These are phyloP conservation scores for Yponomeuta plumbellus DNA, from an alignment of 2,888 invertebrate genomes.

Conservation along the genomic window DNA sequence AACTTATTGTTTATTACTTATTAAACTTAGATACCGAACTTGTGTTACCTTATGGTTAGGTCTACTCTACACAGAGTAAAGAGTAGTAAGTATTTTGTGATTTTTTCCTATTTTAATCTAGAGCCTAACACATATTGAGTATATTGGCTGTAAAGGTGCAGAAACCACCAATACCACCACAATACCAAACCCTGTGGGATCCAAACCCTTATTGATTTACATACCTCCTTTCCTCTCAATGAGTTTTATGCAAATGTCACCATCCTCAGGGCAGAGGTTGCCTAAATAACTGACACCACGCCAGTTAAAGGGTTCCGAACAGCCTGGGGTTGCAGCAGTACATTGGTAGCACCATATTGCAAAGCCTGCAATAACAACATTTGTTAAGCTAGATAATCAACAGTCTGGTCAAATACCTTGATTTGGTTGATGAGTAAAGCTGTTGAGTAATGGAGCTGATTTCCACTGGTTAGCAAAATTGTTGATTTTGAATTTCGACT, in stretches of 20 bases:
- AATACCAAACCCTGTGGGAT: too few species aligned
- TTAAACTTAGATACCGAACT: too few species aligned
- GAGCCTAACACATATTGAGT: too few species aligned
- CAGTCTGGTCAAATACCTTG: not conserved
- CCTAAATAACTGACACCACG: slow-evolving; percentile 83
- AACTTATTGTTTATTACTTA: too few species aligned
- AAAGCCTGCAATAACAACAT: slow-evolving; percentile 54
- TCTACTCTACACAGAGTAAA: too few species aligned
- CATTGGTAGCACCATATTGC: slow-evolving; percentile 93
- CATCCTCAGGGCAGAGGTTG: slow-evolving; percentile 86
- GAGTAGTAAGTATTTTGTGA: too few species aligned
- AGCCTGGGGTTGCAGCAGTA: slow-evolving; percentile 92
- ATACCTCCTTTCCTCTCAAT: slow-evolving; percentile 90
- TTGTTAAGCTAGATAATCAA: not conserved
- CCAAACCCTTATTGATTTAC: slow-evolving; percentile 19
- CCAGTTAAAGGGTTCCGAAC: slow-evolving; percentile 91
- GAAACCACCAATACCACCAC: too few species aligned
- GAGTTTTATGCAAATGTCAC: slow-evolving; percentile 93
- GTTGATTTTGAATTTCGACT: too few species aligned
- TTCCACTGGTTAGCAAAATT: too few species aligned
- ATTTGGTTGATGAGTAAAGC: not conserved
- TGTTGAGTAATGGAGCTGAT: not conserved
- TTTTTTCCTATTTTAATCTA: too few species aligned
- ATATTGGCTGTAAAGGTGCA: too few species aligned
- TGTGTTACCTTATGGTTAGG: too few species aligned